phyloP scores from a whole-genome alignment of 2,888 invertebrate species.

The Catocala fraxini region DNA sequence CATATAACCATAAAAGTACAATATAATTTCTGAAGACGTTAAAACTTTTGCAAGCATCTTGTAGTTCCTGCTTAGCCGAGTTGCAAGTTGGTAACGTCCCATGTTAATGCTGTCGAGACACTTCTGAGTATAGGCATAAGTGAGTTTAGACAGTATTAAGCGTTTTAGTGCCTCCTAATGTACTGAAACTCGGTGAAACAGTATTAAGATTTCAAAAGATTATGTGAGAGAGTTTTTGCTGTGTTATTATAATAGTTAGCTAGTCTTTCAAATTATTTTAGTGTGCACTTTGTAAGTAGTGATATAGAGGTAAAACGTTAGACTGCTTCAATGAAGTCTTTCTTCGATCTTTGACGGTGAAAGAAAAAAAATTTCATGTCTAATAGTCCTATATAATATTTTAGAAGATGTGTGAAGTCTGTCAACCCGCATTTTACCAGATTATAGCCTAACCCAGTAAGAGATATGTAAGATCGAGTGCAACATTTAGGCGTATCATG shows the following conservation, averaged over 20 bases:
- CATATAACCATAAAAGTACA: constrained; percentile 4
- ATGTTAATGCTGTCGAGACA: constrained; percentile 53
- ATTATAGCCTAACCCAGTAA: no score
- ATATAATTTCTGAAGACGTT: constrained; percentile 43
- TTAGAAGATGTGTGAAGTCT: no score
- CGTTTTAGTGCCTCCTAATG: constrained; percentile 50
- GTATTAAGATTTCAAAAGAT: constrained; percentile 8
- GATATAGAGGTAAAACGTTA: no score
- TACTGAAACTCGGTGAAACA: constrained; percentile 27
- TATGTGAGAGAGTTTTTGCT: constrained; percentile 4
- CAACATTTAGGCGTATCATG: no score
- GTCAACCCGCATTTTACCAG: no score
- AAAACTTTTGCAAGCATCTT: constrained; percentile 45
- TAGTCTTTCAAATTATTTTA: not conserved
- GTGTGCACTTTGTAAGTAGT: no score
- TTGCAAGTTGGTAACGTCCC: constrained; percentile 45
- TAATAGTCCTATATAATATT: no score
- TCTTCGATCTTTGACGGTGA: no score
- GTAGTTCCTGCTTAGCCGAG: constrained; percentile 51
- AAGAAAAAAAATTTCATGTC: no score
- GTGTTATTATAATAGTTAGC: no score
- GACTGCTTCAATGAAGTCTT: no score
- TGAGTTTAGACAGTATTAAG: constrained; percentile 51
- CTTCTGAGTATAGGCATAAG: constrained; percentile 55
- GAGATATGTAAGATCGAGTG: no score